Percentiles rank a stretch among this genome's conserved stretches.
These are phyloP conservation scores for Melanotaenia boesemani DNA, from an alignment of 2,797 vertebrate genomes.

Conservation along the genomic window DNA sequence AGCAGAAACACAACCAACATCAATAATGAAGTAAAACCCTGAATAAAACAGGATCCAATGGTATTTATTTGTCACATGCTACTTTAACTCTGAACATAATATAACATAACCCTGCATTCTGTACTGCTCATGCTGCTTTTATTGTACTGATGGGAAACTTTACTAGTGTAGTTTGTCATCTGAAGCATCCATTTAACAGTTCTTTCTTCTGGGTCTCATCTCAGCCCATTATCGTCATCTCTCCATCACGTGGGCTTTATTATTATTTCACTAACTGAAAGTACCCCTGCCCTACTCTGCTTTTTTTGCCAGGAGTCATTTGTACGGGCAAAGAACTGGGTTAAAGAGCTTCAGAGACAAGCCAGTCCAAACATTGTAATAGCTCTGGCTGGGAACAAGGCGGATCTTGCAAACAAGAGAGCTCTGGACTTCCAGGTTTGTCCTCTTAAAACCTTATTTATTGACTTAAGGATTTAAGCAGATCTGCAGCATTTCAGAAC, in stretches of 20 bases:
- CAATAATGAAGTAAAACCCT: background rate
- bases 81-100: background rate
- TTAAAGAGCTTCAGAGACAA: constrained; percentile 99
- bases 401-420: constrained; percentile 97
- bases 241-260: constrained; percentile 36
- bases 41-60: background rate
- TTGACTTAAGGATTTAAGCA: background rate
- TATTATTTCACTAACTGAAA: constrained; percentile 40
- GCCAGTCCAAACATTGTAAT: constrained; percentile 99
- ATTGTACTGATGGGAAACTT: background rate
- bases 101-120: background rate
- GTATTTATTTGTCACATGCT: background rate
- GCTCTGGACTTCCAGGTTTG: constrained; percentile 97
- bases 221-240: constrained; percentile 8
- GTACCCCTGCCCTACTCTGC: background rate
- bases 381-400: constrained; percentile 99
- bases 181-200: constrained; percentile 3
- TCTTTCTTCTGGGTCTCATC: background rate
- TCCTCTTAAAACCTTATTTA: constrained; percentile 17
- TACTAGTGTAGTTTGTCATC: background rate
- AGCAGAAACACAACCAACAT: background rate
- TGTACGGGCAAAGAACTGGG: constrained; percentile 99
- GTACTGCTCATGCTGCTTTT: background rate
- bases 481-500: background rate
- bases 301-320: constrained; percentile 92